Percentiles rank a stretch among this genome's conserved stretches.
These are phyloP conservation scores for Eriocheir sinensis DNA, from an alignment of 1,140 invertebrate genomes.

Conservation along the genomic window DNA sequence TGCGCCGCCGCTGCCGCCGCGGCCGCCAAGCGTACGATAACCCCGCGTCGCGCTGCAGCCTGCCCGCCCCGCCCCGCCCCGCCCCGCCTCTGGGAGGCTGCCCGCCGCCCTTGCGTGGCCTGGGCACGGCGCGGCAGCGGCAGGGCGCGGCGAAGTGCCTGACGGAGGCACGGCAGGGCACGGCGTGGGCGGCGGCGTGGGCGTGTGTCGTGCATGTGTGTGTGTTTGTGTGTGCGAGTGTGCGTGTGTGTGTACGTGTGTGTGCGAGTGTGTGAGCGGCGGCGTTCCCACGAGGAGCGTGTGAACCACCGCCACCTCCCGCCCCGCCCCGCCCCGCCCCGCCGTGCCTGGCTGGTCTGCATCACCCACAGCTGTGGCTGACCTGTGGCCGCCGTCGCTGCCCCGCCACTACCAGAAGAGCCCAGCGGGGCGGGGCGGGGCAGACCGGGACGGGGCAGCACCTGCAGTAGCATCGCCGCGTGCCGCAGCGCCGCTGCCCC, in stretches of 20 bases:
- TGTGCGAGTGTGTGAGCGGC: conserved; percentile 76
- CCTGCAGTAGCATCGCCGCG: background rate
- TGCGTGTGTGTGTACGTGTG: conserved; percentile 73
- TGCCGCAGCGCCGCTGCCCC: conserved; percentile 41
- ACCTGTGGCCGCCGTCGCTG: background rate
- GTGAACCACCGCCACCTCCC: conserved; percentile 58
- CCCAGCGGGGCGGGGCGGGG: background rate
- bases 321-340: background rate
- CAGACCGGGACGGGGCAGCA: background rate
- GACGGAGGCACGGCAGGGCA: background rate
- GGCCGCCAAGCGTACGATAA: conserved; percentile 47
- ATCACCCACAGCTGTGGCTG: background rate
- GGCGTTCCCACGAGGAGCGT: conserved; percentile 72
- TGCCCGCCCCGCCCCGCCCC: background rate
- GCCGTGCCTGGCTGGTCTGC: background rate
- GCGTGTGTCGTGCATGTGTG: conserved; percentile 66
- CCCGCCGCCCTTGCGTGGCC: background rate
- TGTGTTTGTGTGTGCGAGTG: conserved; percentile 69
- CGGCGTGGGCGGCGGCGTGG: background rate
- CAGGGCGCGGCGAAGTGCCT: no score
- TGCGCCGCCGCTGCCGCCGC: conserved; percentile 37
- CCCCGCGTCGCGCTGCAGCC: background rate
- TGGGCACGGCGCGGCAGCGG: background rate
- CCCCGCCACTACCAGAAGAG: background rate
- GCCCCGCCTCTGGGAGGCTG: background rate